These are phyloP conservation scores for Drosophila nigrodunni DNA, from an alignment of 1,140 invertebrate genomes.

Conservation along the genomic window DNA sequence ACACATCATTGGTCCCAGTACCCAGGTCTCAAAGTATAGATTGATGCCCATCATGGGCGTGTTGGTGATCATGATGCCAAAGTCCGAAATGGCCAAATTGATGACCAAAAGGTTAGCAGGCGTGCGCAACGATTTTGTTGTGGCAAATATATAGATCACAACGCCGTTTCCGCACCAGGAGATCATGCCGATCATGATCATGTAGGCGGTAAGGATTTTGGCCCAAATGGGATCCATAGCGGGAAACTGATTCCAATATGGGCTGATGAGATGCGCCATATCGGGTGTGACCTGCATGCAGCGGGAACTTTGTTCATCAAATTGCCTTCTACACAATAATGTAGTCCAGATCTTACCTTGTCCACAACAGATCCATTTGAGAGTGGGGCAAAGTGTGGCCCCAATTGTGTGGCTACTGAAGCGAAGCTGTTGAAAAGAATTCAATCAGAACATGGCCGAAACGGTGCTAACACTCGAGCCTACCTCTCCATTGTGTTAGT, in stretches of 20 bases:
- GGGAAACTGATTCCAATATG: constrained; percentile 91
- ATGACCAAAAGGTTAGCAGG: constrained; percentile 87
- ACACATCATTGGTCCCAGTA: constrained; percentile 92
- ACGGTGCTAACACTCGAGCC: not conserved
- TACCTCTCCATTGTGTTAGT: constrained; percentile 75
- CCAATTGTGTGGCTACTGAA: constrained; percentile 66
- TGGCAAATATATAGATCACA: constrained; percentile 88
- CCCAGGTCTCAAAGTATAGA: constrained; percentile 94
- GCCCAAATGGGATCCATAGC: constrained; percentile 91
- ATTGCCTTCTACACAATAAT: not conserved
- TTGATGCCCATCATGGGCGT: constrained; percentile 94
- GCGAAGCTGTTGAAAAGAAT: constrained; percentile 58
- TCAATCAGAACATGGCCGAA: not conserved
- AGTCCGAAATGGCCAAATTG: constrained; percentile 88
- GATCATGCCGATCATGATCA: constrained; percentile 76
- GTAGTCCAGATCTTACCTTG: constrained; percentile 54
- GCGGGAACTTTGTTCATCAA: not conserved
- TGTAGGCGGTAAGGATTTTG: constrained; percentile 76
- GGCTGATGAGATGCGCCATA: constrained; percentile 90
- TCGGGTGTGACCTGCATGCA: constrained; percentile 88
- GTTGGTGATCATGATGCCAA: constrained; percentile 94
- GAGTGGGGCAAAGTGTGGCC: constrained; percentile 81
- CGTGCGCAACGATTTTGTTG: constrained; percentile 86
- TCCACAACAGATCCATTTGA: constrained; percentile 82
- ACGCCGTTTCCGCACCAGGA: constrained; percentile 87